These are phyloP conservation scores for Calameuta pallipes DNA, from an alignment of 2,888 invertebrate genomes.

Conservation along the genomic window DNA sequence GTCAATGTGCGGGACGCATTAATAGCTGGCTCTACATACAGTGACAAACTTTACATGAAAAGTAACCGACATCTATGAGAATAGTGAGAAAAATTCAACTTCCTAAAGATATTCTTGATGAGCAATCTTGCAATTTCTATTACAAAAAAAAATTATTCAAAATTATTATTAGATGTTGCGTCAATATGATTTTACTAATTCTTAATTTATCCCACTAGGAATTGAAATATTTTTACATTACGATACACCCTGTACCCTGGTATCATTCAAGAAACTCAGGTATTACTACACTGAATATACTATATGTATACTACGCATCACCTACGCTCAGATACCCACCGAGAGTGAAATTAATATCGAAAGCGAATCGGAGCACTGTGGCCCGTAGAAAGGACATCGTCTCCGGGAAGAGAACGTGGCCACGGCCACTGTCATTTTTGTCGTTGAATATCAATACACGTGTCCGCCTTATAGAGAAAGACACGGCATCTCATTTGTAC, in stretches of 20 bases:
- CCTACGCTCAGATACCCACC: background rate
- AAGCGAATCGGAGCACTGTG: slow-evolving; percentile 15
- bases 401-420: slow-evolving; percentile 3
- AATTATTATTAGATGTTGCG: background rate
- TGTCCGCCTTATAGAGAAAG: background rate
- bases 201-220: background rate
- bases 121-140: background rate
- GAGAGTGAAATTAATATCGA: slow-evolving; percentile 25
- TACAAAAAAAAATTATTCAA: background rate
- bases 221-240: background rate
- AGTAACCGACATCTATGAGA: background rate
- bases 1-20: background rate
- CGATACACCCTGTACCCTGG: background rate
- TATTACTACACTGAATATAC: background rate
- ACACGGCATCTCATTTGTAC: background rate
- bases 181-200: background rate
- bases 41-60: background rate
- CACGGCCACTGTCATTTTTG: slow-evolving; percentile 4
- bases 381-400: slow-evolving; percentile 1
- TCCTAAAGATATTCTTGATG: background rate
- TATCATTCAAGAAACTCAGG: background rate
- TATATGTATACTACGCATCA: background rate
- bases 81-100: background rate
- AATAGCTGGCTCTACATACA: background rate
- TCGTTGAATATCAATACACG: background rate